phyloP scores from a whole-genome alignment of 2,797 vertebrate genomes.

The Aphelocoma californica region DNA sequence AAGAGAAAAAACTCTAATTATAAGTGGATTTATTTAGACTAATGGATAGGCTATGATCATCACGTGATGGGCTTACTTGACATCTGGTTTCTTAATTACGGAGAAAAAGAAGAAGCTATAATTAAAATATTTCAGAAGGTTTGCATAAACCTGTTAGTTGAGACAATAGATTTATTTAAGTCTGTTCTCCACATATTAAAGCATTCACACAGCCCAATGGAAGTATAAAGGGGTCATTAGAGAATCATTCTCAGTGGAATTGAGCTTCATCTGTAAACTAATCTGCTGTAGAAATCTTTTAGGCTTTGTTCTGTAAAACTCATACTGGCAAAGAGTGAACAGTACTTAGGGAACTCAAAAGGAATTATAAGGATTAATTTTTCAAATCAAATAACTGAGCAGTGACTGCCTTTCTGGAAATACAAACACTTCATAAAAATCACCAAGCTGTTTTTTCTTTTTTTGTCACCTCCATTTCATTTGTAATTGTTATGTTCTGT shows the following conservation, averaged over 20 bases:
- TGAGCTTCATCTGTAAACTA: constrained; percentile 64
- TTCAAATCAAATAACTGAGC: constrained; percentile 63
- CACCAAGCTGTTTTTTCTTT: constrained; percentile 31
- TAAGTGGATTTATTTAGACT: constrained; percentile 53
- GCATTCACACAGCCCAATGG: constrained; percentile 57
- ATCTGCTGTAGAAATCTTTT: constrained; percentile 62
- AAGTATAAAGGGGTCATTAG: constrained; percentile 65
- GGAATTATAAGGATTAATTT: constrained; percentile 65
- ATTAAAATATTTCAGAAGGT: constrained; percentile 77
- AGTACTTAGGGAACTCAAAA: constrained; percentile 62
- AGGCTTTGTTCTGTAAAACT: constrained; percentile 66
- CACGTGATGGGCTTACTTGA: constrained; percentile 59
- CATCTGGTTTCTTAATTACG: constrained; percentile 72
- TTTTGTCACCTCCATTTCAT: constrained; percentile 52
- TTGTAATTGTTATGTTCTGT: constrained; percentile 65
- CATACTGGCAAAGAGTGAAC: constrained; percentile 48
- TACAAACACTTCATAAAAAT: constrained; percentile 49
- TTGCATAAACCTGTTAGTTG: constrained; percentile 80
- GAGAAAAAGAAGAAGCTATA: constrained; percentile 67
- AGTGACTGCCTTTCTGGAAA: constrained; percentile 47
- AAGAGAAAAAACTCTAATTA: constrained; percentile 66
- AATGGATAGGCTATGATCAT: constrained; percentile 43
- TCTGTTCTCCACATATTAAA: constrained; percentile 65
- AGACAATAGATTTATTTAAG: constrained; percentile 73
- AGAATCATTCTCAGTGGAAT: constrained; percentile 63